phyloP scores from a whole-genome alignment of 2,113 vertebrate genomes.

The Sorex araneus region DNA sequence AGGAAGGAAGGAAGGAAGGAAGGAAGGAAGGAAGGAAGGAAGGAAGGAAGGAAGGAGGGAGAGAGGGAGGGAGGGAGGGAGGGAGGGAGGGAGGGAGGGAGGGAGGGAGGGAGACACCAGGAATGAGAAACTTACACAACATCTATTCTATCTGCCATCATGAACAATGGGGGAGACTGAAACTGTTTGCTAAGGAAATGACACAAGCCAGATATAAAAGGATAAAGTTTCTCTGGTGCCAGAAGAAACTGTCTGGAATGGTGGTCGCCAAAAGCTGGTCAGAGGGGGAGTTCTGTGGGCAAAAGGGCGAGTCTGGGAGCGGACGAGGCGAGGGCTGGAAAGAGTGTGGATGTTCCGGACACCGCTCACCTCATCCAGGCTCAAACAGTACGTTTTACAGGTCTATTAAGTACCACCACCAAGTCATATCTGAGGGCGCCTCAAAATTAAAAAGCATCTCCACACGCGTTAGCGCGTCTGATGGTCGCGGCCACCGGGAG shows the following conservation, averaged over 20 bases:
- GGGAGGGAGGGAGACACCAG: background rate
- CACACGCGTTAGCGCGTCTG: background rate
- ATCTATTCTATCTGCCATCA: too few species aligned
- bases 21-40: too few species aligned
- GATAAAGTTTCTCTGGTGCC: background rate
- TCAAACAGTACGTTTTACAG: background rate
- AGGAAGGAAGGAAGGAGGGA: too few species aligned
- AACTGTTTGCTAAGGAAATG: background rate
- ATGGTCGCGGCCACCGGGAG: background rate
- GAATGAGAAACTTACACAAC: background rate
- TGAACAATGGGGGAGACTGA: background rate
- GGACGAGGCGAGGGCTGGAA: rapidly evolving
- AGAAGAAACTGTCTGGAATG: too few species aligned
- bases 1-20: too few species aligned
- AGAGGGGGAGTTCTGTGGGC: rapidly evolving
- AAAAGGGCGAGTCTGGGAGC: background rate
- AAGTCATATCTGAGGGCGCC: background rate
- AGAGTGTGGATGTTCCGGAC: background rate
- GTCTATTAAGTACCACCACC: too few species aligned
- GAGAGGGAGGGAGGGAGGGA: background rate
- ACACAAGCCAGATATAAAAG: background rate
- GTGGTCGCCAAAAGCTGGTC: background rate
- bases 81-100: too few species aligned
- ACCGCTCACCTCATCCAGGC: background rate
- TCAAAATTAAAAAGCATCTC: background rate